Evolutionary conservation across 1,140 invertebrate genomes (phyloP), one percentile per base, ranked within the genome.

Genomic region (Vanessa atalanta): DNA sequence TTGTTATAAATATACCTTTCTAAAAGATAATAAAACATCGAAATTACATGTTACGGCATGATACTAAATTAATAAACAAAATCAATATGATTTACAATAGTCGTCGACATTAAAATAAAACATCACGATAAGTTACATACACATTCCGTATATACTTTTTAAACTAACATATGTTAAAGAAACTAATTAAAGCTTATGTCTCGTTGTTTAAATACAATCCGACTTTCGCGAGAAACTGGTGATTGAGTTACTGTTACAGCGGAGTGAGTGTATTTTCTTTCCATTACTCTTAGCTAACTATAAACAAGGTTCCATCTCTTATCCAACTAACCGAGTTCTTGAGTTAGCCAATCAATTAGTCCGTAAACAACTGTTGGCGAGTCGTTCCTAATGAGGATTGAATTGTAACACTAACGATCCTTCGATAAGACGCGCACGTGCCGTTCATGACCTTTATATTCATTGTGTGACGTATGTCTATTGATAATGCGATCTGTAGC

Each of bases 251-350:
- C 65, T 55, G 48, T 14, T 37, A 53, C 37, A 53, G 53, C 50
- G 8, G 9, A 31, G 50, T 8, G 50, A 37, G 57, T 23, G 53
- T 68, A 68, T 68, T 68, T 68, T 68, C 66, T 68, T 68, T 68
- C 53, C 51, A 68, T 68, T 57, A 68, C 51, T 14, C 37, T 68
- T 47, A 57, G 16, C 66, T 55, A 68, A 57, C 51, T 57, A 47
- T 47, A n/a, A 68, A 68, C 66, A 57, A 47, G 66, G 53, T 68
- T 67, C 31, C 51, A 68, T 37, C 53, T 57, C 66, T 68, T 47
- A 68, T 23, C 65, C 63, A 55, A 37, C 65, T 68, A 66, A 68
- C 47, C 31, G 65, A 55, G 65, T 68, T 47, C 50, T 47, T 31
- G n/a, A 68, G 65, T 68, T 68, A 68, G 31, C 37, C 37, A 68